Evolutionary conservation across 2,888 invertebrate genomes (phyloP).

Genomic region (Eurois occulta): DNA sequence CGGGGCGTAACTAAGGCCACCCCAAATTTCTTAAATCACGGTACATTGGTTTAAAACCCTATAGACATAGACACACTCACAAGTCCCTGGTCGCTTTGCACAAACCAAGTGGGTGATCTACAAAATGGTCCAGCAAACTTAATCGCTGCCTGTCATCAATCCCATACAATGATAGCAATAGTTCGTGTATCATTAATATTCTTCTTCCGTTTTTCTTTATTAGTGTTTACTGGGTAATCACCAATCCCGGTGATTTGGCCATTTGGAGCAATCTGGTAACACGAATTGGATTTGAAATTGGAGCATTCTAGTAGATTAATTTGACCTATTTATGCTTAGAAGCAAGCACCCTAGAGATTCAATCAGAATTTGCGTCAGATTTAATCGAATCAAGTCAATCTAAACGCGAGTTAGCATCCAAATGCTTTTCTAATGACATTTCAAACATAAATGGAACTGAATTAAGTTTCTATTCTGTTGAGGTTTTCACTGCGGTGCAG

Average conservation of each 20-base stretch:
- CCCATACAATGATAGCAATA: neutral
- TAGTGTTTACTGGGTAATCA: no score
- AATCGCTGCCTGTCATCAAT: neutral
- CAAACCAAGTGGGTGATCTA: neutral
- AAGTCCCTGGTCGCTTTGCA: neutral
- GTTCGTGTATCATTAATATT: neutral
- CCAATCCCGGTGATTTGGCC: neutral
- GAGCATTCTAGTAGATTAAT: conserved; percentile 1
- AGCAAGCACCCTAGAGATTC: neutral
- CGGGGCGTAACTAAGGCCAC: neutral
- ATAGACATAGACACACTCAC: neutral
- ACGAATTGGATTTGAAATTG: neutral
- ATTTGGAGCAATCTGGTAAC: neutral
- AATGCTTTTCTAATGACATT: conserved; percentile 31
- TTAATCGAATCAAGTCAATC: conserved; percentile 33
- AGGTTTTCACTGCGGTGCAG: conserved; percentile 14
- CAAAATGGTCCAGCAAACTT: neutral
- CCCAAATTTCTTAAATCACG: neutral
- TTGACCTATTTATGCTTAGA: conserved; percentile 8
- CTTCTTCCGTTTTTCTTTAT: no score
- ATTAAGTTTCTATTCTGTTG: conserved; percentile 11
- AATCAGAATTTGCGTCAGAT: conserved; percentile 19
- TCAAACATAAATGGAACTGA: conserved; percentile 13
- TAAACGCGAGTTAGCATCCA: neutral
- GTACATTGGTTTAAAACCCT: neutral